These are phyloP conservation scores for Synanthedon andrenaeformis DNA, from an alignment of 2,888 invertebrate genomes.

Conservation along the genomic window DNA sequence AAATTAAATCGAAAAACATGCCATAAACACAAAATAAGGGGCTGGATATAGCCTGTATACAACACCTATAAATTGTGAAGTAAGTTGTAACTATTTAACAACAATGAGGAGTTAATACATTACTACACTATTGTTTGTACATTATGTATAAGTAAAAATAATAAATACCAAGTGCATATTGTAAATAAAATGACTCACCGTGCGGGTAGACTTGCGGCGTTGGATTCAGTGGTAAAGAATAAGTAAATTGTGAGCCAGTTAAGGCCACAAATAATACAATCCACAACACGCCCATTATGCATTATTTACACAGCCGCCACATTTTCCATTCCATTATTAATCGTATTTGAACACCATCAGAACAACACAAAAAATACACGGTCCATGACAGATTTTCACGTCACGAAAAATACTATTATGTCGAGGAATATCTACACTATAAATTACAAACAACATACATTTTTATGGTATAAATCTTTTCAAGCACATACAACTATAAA, in stretches of 20 bases:
- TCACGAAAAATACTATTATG: slow-evolving; percentile 31
- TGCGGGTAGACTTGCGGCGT: slow-evolving; percentile 62
- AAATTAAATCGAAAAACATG: no score
- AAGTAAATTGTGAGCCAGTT: slow-evolving; percentile 49
- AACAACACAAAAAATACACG: slow-evolving; percentile 66
- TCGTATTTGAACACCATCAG: slow-evolving; percentile 59
- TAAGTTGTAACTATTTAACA: no score
- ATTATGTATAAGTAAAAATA: no score
- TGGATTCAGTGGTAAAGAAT: slow-evolving; percentile 55
- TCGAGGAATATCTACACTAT: slow-evolving; percentile 29
- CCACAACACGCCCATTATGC: slow-evolving; percentile 60
- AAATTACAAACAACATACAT: slow-evolving; percentile 36
- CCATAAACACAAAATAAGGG: no score
- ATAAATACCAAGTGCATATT: background rate
- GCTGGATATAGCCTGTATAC: no score
- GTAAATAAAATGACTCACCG: slow-evolving; percentile 34
- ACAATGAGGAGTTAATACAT: no score
- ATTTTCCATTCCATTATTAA: slow-evolving; percentile 66
- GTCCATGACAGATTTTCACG: slow-evolving; percentile 59
- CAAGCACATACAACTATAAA: slow-evolving; percentile 36
- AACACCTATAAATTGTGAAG: no score
- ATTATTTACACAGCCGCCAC: slow-evolving; percentile 60
- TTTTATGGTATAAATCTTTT: slow-evolving; percentile 30
- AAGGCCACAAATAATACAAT: slow-evolving; percentile 62
- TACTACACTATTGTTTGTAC: no score